phyloP scores from a whole-genome alignment of 2,888 invertebrate species.

The Nemoura dubitans region DNA sequence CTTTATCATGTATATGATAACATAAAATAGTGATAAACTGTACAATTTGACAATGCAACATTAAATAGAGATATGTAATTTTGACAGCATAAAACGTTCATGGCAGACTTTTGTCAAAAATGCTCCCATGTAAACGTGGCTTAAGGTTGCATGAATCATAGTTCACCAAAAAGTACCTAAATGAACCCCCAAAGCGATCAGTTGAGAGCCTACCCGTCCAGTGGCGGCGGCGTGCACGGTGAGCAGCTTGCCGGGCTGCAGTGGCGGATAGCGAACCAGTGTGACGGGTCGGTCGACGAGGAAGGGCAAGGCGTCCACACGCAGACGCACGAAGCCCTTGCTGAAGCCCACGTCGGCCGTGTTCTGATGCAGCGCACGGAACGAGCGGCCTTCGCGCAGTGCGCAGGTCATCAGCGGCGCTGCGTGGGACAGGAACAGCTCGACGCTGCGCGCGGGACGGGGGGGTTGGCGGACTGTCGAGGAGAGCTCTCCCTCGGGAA shows the following conservation, averaged over 20 bases:
- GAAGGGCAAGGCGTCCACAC: conserved; percentile 58
- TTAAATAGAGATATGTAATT: too few relatives aligned
- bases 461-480: background rate
- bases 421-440: background rate
- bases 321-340: conserved; percentile 61
- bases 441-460: background rate
- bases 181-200: background rate
- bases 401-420: background rate
- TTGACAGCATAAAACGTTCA: too few relatives aligned
- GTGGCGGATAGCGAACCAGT: conserved; percentile 60
- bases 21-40: too few relatives aligned
- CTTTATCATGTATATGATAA: too few relatives aligned
- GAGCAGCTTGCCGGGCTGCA: conserved; percentile 60
- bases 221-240: conserved; percentile 61
- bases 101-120: too few relatives aligned
- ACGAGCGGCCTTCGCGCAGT: background rate
- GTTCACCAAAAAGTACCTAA: too few relatives aligned
- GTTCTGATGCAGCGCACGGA: conserved; percentile 49
- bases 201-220: too few relatives aligned
- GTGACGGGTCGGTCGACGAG: conserved; percentile 60
- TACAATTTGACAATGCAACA: too few relatives aligned
- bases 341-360: conserved; percentile 62
- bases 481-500: conserved; percentile 51
- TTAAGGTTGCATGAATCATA: too few relatives aligned
- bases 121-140: too few relatives aligned